Percentiles rank a stretch among this genome's conserved stretches.
Evolutionary conservation across 2,888 invertebrate species (phyloP).

Genomic region (Eutolmus rufibarbis): DNA sequence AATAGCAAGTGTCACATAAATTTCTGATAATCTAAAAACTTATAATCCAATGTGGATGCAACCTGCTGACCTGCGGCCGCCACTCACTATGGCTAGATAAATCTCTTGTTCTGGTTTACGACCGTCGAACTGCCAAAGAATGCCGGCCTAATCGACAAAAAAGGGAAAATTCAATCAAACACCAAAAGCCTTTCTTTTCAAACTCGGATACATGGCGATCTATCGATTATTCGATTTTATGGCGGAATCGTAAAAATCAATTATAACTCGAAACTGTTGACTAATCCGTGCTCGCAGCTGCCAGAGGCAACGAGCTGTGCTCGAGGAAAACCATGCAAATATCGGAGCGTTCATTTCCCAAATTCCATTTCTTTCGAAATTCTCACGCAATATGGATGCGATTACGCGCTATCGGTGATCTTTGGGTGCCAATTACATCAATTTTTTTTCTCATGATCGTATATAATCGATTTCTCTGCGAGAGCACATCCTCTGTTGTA

Average conservation of each 20-base stretch:
- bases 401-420: background rate
- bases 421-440: background rate
- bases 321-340: background rate
- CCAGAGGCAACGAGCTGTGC: background rate
- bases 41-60: background rate
- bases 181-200: conserved; percentile 1
- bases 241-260: conserved; percentile 20
- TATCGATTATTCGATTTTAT: conserved; percentile 7
- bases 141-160: conserved; percentile 8
- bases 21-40: conserved; percentile 13
- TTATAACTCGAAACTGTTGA: conserved; percentile 1
- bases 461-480: conserved; percentile 15
- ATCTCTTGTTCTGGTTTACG: conserved; percentile 30
- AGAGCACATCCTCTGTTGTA: conserved; percentile 7
- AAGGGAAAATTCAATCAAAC: conserved; percentile 27
- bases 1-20: conserved; percentile 28
- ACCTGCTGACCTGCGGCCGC: conserved; percentile 4
- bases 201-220: background rate
- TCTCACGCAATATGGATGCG: background rate
- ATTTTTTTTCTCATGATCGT: background rate
- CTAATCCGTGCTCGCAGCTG: background rate
- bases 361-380: background rate
- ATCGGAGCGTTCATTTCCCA: background rate
- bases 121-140: background rate
- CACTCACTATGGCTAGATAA: background rate